Evolutionary conservation across 2,888 invertebrate genomes (phyloP), one percentile per base, ranked within the genome.

Genomic region (Ormyrus pomaceus): DNA sequence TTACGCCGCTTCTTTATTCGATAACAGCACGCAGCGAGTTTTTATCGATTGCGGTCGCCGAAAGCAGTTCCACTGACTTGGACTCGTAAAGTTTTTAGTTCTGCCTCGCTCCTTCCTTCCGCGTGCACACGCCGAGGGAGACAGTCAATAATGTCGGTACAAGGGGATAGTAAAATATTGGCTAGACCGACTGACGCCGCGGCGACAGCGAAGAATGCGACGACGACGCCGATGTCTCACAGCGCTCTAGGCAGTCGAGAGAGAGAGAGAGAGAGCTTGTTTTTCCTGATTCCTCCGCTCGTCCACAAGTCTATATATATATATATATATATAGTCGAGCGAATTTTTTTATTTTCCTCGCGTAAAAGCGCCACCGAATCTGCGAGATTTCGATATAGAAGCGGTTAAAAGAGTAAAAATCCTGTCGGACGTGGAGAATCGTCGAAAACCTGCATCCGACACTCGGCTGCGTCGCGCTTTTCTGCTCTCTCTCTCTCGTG

Each of bases 101-200:
- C 65, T 74, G 65, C 65, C 71, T 19, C 19, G 19, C 56, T 70
- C 70, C 62, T 71, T 56, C 61, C 61, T 77, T 71, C 77, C 58
- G 62, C 64, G 51, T 58, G 69, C 64, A 58, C 45, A 53, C 66
- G 19, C 19, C 62, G 13, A 50, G 50, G 8, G 64, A 50, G 48
- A 50, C 13, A n/a, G 50, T 46, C 73, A 64, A 73, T 73, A 73
- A 73, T 73, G 73, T 64, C 62, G 65, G 46, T 62, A 64, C 64
- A 64, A 62, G 82, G 84, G 82, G 85, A 86, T 86, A 87, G 87
- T 87, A 87, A 88, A 89, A 88, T 88, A 89, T 89, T 88, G 88
- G 87, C 88, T 84, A 89, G 89, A 88, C 89, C 81, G 86, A 84
- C 86, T 82, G 89, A 87, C 89, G 88, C 88, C 88, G 71, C 80